Conservation (phyloP, 2,113 vertebrate species). For the Vimba vimba region DNA sequence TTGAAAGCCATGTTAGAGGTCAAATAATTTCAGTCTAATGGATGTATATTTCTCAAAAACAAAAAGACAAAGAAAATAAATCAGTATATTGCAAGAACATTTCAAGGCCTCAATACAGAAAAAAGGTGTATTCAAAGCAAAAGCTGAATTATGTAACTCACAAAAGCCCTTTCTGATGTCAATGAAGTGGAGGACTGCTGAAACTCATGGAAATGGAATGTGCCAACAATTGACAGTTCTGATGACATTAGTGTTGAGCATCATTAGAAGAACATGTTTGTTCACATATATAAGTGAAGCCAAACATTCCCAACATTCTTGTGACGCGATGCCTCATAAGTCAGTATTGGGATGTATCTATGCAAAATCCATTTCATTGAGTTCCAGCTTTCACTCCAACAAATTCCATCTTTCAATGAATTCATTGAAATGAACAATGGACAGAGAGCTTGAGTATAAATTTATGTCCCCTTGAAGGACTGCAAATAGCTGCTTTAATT, state of each 20-base stretch:
- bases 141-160: not conserved
- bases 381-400: not conserved
- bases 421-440: not conserved
- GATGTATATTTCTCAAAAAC: not conserved
- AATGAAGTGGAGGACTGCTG: not conserved
- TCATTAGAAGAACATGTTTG: not conserved
- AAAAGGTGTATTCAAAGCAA: not conserved
- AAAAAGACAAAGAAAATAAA: not conserved
- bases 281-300: not conserved
- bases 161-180: not conserved
- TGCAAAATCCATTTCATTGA: not conserved
- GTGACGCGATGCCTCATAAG: not conserved
- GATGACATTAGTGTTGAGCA: not conserved
- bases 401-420: constrained; percentile 3
- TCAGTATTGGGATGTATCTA: not conserved
- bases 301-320: not conserved
- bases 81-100: not conserved
- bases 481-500: constrained; percentile 2
- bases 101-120: not conserved
- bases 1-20: not conserved
- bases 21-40: not conserved
- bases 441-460: not conserved
- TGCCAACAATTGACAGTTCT: not conserved
- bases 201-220: constrained; percentile 2
- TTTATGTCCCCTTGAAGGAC: not conserved